Conservation (phyloP, 2,888 invertebrate species). For the Aradus depressus region DNA sequence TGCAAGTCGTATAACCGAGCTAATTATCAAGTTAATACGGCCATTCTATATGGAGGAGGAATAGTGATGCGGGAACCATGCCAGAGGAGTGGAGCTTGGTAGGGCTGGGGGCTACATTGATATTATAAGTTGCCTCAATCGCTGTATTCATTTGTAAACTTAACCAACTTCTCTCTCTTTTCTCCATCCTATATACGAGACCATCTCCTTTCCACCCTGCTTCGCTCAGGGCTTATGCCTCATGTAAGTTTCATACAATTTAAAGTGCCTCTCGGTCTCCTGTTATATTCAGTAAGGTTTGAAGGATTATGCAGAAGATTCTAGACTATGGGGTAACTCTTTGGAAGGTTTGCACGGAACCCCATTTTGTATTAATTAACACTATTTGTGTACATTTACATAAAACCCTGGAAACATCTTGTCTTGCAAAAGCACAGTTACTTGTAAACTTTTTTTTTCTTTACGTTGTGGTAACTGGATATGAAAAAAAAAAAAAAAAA, state of each 20-base stretch:
- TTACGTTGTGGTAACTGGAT: too few relatives aligned
- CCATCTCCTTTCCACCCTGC: constrained; percentile 31
- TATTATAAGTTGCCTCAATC: constrained; percentile 61
- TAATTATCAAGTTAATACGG: constrained; percentile 86
- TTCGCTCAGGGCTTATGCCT: constrained; percentile 38
- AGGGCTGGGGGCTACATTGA: constrained; percentile 46
- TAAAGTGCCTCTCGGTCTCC: constrained; percentile 38
- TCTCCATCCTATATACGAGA: constrained; percentile 29
- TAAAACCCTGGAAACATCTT: background rate
- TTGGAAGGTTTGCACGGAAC: background rate
- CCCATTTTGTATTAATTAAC: background rate
- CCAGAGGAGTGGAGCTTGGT: constrained; percentile 30
- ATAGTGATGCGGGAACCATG: constrained; percentile 41
- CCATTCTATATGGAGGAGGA: constrained; percentile 56
- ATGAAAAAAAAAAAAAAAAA: too few relatives aligned
- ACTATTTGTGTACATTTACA: background rate
- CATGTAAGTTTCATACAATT: constrained; percentile 50
- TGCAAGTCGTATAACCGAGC: constrained; percentile 82
- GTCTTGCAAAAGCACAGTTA: too few relatives aligned
- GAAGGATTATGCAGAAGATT: constrained; percentile 30
- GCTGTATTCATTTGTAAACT: constrained; percentile 61
- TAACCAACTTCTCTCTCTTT: constrained; percentile 38
- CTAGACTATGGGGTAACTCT: too few relatives aligned
- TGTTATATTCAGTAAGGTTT: constrained; percentile 32
- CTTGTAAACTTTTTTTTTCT: too few relatives aligned